phyloP scores from a whole-genome alignment of 2,797 vertebrate genomes.

The Delichon dasypus region DNA sequence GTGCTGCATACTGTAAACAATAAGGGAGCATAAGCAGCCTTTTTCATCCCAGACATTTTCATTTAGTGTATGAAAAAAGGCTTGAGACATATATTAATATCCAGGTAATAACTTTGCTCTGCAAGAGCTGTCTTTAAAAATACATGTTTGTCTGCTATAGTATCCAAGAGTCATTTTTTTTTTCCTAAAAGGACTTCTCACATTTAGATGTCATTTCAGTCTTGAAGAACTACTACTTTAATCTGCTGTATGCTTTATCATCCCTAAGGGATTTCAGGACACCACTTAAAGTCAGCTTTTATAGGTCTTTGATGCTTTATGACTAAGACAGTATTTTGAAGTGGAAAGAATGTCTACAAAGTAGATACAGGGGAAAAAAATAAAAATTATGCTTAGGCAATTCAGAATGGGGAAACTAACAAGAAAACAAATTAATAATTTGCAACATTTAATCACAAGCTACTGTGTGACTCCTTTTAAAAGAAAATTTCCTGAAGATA shows the following conservation, averaged over 20 bases:
- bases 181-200: neutral
- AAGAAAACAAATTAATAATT: neutral
- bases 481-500: neutral
- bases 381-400: neutral
- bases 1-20: rapidly evolving
- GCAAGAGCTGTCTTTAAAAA: neutral
- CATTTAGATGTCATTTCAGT: neutral
- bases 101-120: neutral
- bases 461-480: neutral
- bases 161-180: neutral
- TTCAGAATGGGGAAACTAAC: neutral
- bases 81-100: neutral
- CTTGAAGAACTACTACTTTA: constrained; percentile 1
- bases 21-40: neutral
- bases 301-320: neutral
- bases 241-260: neutral
- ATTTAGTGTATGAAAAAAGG: neutral
- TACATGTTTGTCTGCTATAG: neutral
- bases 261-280: neutral
- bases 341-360: neutral
- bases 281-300: constrained; percentile 12
- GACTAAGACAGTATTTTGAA: neutral
- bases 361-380: neutral
- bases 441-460: neutral
- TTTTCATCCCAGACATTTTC: neutral